Evolutionary conservation across 92 coral and sea anemone genomes (phyloP).

Genomic region (Porites lobata): DNA sequence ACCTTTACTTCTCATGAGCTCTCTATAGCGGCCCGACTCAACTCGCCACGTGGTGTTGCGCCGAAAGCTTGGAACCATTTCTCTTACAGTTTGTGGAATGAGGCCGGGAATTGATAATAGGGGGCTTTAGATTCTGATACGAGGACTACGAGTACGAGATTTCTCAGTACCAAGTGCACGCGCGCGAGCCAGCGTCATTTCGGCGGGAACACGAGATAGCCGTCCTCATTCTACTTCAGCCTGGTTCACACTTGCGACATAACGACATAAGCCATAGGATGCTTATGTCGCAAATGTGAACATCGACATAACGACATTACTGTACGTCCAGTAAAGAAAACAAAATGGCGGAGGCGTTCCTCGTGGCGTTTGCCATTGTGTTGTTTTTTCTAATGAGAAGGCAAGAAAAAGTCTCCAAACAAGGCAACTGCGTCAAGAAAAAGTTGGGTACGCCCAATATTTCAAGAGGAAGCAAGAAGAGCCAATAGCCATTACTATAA

Average conservation of each 20-base stretch:
- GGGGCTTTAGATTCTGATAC: no score
- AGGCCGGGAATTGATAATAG: no score
- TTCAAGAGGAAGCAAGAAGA: conserved; percentile 39
- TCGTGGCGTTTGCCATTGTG: conserved; percentile 25
- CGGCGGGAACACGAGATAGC: no score
- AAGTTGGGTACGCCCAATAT: conserved; percentile 49
- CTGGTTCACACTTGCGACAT: not conserved
- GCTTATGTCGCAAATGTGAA: not conserved
- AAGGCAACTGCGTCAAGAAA: conserved; percentile 19
- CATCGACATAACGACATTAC: not conserved
- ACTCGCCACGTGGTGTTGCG: no score
- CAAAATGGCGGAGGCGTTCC: conserved; percentile 10
- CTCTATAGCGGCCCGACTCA: no score
- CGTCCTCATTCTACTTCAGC: not conserved
- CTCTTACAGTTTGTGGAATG: no score
- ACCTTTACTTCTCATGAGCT: no score
- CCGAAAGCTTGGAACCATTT: no score
- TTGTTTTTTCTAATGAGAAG: conserved; percentile 25
- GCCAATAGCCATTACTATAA: conserved; percentile 45
- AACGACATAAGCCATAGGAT: conserved; percentile 1
- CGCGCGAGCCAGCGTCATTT: no score
- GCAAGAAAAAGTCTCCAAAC: conserved; percentile 17
- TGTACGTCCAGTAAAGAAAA: no score
- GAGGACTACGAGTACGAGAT: no score
- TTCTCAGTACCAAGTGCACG: no score